Conservation (phyloP, 2,113 vertebrate species). For the Odontesthes bonariensis region DNA sequence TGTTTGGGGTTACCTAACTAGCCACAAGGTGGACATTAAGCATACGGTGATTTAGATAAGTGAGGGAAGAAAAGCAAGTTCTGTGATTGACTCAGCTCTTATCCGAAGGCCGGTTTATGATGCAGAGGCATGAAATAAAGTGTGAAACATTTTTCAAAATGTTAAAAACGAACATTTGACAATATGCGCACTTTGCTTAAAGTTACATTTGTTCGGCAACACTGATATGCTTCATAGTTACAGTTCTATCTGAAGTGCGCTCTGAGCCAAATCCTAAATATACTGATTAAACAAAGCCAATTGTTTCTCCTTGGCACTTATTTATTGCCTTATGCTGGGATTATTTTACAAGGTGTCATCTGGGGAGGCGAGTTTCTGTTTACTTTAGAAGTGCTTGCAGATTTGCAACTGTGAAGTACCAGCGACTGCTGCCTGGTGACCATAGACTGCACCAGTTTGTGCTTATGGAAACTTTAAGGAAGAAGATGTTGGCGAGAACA, state of each 20-base stretch:
- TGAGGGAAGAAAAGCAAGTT: too few species aligned
- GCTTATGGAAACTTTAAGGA: constrained; percentile 29
- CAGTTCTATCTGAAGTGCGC: constrained; percentile 11
- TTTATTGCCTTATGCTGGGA: constrained; percentile 42
- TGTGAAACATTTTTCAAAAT: too few species aligned
- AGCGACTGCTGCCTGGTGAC: constrained; percentile 14
- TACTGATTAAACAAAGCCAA: constrained; percentile 11
- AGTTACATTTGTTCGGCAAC: neutral
- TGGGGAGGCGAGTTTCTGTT: constrained; percentile 43
- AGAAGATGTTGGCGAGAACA: constrained; percentile 11
- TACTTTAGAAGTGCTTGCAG: constrained; percentile 24
- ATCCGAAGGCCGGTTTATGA: too few species aligned
- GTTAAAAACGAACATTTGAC: too few species aligned
- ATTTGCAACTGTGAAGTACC: constrained; percentile 27
- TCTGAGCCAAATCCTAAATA: neutral
- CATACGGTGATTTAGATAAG: too few species aligned
- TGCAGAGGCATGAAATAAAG: too few species aligned
- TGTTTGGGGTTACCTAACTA: too few species aligned
- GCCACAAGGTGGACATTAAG: too few species aligned
- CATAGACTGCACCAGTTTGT: constrained; percentile 6
- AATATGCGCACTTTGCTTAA: too few species aligned
- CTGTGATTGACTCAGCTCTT: too few species aligned
- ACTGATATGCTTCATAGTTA: neutral
- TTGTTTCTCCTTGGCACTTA: constrained; percentile 8
- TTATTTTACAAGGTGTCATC: constrained; percentile 46